Conservation (phyloP, 53 echinoderm and acorn worm genomes). For the Paelopatides confundens region DNA sequence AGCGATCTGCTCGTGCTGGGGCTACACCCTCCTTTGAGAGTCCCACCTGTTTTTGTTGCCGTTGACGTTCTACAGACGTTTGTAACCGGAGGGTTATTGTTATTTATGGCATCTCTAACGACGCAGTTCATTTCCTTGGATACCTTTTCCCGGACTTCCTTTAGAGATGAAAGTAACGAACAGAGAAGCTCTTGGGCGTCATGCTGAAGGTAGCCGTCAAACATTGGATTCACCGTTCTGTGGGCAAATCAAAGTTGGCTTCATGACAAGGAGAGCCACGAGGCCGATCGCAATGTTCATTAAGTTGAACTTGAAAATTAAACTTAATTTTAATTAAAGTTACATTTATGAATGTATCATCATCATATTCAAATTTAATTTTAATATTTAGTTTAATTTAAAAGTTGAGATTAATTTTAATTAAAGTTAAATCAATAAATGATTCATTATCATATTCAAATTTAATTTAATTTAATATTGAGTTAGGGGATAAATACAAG, state of each 20-base stretch:
- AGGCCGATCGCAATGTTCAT: no score
- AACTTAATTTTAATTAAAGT: no score
- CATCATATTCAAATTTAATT: no score
- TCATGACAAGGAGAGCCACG: no score
- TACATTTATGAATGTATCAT: no score
- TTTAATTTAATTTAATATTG: no score
- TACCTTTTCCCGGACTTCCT: conserved; percentile 77
- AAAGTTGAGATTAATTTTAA: no score
- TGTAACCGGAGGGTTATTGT: conserved; percentile 8
- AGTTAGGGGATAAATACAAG: no score
- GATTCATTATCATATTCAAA: no score
- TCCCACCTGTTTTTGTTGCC: background rate
- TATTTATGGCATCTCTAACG: background rate
- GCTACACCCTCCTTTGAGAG: conserved; percentile 38
- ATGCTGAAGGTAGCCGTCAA: conserved; percentile 96
- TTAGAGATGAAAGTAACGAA: conserved; percentile 84
- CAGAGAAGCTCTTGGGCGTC: conserved; percentile 98
- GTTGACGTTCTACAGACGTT: conserved; percentile 17
- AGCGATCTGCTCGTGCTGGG: background rate
- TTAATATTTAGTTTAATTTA: no score
- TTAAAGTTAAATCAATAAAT: no score
- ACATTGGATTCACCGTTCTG: conserved; percentile 96
- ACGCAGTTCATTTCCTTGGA: background rate
- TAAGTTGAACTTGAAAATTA: no score
- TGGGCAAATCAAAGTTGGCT: conserved; percentile 35